Base-by-base conservation (phyloP, 2,113 vertebrate genomes). In the Candoia aspera region DNA sequence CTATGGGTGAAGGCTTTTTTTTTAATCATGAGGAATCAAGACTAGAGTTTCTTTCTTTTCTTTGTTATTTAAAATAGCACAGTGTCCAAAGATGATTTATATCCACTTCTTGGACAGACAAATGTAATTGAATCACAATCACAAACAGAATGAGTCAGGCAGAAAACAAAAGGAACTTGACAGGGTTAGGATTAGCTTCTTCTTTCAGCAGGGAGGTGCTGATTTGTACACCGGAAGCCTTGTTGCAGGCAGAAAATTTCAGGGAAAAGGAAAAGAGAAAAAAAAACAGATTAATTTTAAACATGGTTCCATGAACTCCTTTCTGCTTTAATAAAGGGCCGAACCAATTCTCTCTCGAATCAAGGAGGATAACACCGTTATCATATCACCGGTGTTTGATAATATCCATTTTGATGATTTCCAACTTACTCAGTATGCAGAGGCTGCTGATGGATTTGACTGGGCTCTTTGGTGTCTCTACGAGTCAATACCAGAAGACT, bases 401-500 rank as follows among this genome's bases (percentile, higher is more conserved):
- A 95, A 97, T 0, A 91, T 95, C 90, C 2, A 0, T 29, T 97
- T 97, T 86, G 94, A 96, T 59, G 95, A 95, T 49, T 96, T 96
- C 0, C 6, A 94, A 15, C 29, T 96, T 87, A 0, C 24, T 1
- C 92, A 86, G 17, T 95, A 95, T 19, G 0, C 1, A 0, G 2
- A 95, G 89, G 93, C 93, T 2, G 94, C 91, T 33, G 92, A 95
- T 49, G 94, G 96, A 24, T 97, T 97, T 93, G 91, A 93, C 89
- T 97, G 96, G 96, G 49, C 92, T 6, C 93, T 96, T 0, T 97
- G 96, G 95, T 95, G 96, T 83, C 84, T 86, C 83, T 96, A 95
- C 8, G 95, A 96, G 54, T 0, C 19, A 19, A 17, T 92, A 46
- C 93, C 96, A 60, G 6, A 26, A 49, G 90, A 84, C 21, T 95